phyloP scores from a whole-genome alignment of 2,888 invertebrate genomes.

The Zaprionus lineosus region DNA sequence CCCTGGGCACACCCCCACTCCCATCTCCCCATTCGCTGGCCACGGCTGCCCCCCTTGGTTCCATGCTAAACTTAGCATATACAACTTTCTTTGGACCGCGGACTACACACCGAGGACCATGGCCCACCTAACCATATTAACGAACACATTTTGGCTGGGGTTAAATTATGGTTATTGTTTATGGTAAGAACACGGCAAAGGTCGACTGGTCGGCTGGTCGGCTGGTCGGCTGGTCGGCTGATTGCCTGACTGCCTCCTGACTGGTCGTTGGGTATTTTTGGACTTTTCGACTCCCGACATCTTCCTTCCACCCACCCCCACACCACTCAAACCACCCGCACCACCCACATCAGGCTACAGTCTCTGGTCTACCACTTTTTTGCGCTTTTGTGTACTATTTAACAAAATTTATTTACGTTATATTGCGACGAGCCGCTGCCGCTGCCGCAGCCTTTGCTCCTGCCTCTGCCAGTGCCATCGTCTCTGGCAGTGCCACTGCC shows the following conservation, averaged over 20 bases:
- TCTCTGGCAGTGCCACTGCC: too few species aligned
- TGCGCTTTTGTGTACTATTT: conserved; percentile 59
- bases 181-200: conserved; percentile 72
- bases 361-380: conserved; percentile 36
- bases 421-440: conserved; percentile 56
- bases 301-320: not conserved
- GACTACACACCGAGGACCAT: too few species aligned
- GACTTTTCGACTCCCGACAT: not conserved
- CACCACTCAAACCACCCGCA: too few species aligned
- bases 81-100: conserved; percentile 40
- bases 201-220: conserved; percentile 42
- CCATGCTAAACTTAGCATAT: conserved; percentile 47
- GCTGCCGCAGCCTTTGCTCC: too few species aligned
- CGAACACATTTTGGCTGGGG: conserved; percentile 46
- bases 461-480: too few species aligned
- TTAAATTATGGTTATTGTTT: conserved; percentile 81
- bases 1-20: not conserved
- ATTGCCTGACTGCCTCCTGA: conserved; percentile 24
- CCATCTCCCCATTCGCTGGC: conserved; percentile 1
- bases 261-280: conserved; percentile 19
- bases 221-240: conserved; percentile 42
- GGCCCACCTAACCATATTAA: conserved; percentile 62
- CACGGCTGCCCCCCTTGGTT: too few species aligned
- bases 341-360: too few species aligned
- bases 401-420: conserved; percentile 70